Evolutionary conservation across 2,797 vertebrate species (phyloP), one percentile per base, ranked within the genome.

Genomic region (Acrossocheilus wenchowensis): DNA sequence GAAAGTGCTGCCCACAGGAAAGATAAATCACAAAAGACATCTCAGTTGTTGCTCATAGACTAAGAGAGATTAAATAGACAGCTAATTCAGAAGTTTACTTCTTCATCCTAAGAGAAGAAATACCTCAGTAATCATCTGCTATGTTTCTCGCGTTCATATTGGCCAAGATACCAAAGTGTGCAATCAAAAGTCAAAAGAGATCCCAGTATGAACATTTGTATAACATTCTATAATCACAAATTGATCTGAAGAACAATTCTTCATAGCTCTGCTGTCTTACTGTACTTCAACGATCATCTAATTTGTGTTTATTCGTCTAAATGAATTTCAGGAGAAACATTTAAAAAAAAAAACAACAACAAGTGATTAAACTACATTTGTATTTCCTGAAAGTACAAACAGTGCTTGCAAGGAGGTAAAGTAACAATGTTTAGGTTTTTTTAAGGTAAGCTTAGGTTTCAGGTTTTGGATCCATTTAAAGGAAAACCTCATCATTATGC

Each of bases 1-100:
- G 75, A 60, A 60, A 71, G 50, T 41, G 34, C 45, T 50, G 62
- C 83, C 68, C 66, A 73, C 71, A 17, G 52, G 43, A 72, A 66
- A 62, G 30, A 72, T 83, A 79, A 79, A 64, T 79, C 52, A 45
- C n/a, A 23, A 43, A 52, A 62, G 71, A 45, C 69, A 71, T 60
- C 52, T 73, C 69, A 14, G 23, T 21, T 30, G 52, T 73, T 72
- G 57, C 52, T 82, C 69, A 19, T 14, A 66, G 60, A 23, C 21
- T 23, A 19, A 39, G 21, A 36, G 43, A 71, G 74, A 78, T 69
- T 5, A 54, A 66, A 45, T 15, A 64, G 43, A 62, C 21, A 36
- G 36, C 14, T 48, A 64, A 64, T 50, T 54, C 23, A 57, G 50
- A 82, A n/a, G 54, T 79, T 23, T 41, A 10, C 36, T n/a, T 60